Conservation (phyloP, 2,888 invertebrate genomes). For the Drosophila rellima region DNA sequence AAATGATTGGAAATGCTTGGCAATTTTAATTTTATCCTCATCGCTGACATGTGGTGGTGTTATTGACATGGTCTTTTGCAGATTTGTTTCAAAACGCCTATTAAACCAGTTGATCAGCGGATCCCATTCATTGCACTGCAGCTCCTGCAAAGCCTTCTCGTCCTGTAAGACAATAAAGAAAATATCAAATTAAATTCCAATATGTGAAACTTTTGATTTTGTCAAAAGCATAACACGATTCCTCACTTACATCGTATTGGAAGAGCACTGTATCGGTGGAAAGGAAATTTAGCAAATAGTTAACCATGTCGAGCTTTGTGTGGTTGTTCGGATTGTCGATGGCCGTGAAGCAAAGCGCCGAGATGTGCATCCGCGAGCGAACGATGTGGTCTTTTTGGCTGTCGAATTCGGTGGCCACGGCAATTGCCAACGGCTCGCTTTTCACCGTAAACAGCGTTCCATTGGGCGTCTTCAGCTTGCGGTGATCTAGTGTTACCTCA, state of each 20-base stretch:
- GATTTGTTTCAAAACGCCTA: constrained; percentile 90
- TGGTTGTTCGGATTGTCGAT: constrained; percentile 96
- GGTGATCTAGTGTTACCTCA: constrained; percentile 95
- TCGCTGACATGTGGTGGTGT: constrained; percentile 89
- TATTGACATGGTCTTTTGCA: constrained; percentile 91
- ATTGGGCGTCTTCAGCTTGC: constrained; percentile 95
- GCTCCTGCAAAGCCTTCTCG: constrained; percentile 90
- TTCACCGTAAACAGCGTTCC: constrained; percentile 92
- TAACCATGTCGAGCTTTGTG: constrained; percentile 91
- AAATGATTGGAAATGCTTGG: constrained; percentile 92
- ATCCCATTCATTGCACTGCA: constrained; percentile 95
- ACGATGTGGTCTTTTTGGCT: constrained; percentile 92
- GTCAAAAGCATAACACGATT: no score
- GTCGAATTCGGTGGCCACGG: constrained; percentile 98
- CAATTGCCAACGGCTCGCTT: constrained; percentile 95
- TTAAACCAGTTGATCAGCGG: constrained; percentile 96
- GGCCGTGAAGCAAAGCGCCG: constrained; percentile 95
- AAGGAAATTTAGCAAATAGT: constrained; percentile 92
- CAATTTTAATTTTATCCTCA: constrained; percentile 89
- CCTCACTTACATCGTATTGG: constrained; percentile 89
- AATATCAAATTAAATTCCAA: no score
- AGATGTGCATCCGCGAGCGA: constrained; percentile 95
- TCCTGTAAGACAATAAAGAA: no score
- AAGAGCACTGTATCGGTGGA: constrained; percentile 94
- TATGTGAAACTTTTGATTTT: no score